These are phyloP conservation scores for Philopedon plagiatum DNA, from an alignment of 2,888 invertebrate species.

Conservation along the genomic window DNA sequence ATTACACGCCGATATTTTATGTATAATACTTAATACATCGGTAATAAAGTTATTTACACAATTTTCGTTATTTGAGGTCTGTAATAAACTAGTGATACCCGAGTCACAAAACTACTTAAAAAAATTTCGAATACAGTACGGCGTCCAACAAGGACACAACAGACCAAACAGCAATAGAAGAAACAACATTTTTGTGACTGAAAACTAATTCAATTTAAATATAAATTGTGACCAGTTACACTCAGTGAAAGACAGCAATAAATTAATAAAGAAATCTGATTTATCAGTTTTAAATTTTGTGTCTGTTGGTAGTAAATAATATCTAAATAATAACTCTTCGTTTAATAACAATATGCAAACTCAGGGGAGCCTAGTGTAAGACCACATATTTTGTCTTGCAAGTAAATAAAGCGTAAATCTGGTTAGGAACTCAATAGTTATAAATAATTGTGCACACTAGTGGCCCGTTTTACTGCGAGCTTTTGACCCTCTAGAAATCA, in stretches of 20 bases:
- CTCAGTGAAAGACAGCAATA: too few species aligned
- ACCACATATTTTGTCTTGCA: too few species aligned
- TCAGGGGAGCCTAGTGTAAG: neutral
- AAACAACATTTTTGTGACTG: slow-evolving; percentile 15
- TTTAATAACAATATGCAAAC: neutral
- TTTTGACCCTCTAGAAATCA: too few species aligned
- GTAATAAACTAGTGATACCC: too few species aligned
- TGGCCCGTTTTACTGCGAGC: too few species aligned
- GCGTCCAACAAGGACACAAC: slow-evolving; percentile 27
- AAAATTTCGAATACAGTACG: slow-evolving; percentile 13
- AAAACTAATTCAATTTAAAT: neutral
- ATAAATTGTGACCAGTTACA: neutral
- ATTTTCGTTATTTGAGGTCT: too few species aligned
- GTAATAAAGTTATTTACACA: too few species aligned
- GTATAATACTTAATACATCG: too few species aligned
- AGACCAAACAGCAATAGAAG: slow-evolving; percentile 23
- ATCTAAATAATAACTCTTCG: neutral
- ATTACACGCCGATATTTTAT: too few species aligned
- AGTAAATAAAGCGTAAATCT: too few species aligned
- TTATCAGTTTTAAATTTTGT: neutral
- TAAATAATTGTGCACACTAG: too few species aligned
- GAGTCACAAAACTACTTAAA: neutral
- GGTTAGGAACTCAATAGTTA: too few species aligned
- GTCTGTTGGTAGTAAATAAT: neutral
- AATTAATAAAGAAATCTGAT: neutral